Evolutionary conservation across 2,888 invertebrate genomes (phyloP).

Genomic region (Enchytraeus crypticus): DNA sequence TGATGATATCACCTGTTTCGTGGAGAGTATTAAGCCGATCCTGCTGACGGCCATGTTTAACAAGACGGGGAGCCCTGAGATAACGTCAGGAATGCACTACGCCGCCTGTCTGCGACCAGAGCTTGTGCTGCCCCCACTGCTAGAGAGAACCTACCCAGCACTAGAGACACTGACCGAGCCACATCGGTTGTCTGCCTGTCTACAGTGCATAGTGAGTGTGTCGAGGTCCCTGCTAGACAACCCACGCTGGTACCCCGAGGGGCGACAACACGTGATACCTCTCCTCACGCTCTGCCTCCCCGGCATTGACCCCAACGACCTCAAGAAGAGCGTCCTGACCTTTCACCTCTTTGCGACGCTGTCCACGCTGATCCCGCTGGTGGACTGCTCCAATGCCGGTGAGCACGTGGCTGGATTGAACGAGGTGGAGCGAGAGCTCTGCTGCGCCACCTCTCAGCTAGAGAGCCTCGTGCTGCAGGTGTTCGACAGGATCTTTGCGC

Average conservation of each 20-base stretch:
- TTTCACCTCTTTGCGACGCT: conserved; percentile 67
- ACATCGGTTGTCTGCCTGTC: conserved; percentile 55
- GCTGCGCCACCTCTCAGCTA: not conserved
- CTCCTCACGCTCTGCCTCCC: conserved; percentile 71
- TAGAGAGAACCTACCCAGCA: conserved; percentile 69
- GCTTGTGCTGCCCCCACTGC: conserved; percentile 69
- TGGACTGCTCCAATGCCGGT: conserved; percentile 72
- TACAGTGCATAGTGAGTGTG: conserved; percentile 49
- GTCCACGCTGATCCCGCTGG: conserved; percentile 62
- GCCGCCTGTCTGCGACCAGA: conserved; percentile 72
- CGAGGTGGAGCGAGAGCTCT: conserved; percentile 50
- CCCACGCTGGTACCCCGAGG: conserved; percentile 54
- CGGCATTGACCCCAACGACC: conserved; percentile 82
- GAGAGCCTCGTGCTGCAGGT: not conserved
- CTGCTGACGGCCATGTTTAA: conserved; percentile 72
- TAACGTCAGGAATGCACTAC: conserved; percentile 63
- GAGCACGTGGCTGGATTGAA: conserved; percentile 62
- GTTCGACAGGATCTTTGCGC: conserved; percentile 38
- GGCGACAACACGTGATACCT: conserved; percentile 68
- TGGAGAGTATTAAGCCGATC: conserved; percentile 63
- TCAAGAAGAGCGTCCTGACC: conserved; percentile 57
- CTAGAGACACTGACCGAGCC: conserved; percentile 81
- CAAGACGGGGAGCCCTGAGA: conserved; percentile 58
- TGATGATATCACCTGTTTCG: conserved; percentile 70
- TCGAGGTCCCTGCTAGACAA: conserved; percentile 53